A percentile compares a stretch with the other conserved stretches of the same genome.
phyloP scores from a whole-genome alignment of 2,113 vertebrate genomes.

The Kobus ellipsiprymnus region DNA sequence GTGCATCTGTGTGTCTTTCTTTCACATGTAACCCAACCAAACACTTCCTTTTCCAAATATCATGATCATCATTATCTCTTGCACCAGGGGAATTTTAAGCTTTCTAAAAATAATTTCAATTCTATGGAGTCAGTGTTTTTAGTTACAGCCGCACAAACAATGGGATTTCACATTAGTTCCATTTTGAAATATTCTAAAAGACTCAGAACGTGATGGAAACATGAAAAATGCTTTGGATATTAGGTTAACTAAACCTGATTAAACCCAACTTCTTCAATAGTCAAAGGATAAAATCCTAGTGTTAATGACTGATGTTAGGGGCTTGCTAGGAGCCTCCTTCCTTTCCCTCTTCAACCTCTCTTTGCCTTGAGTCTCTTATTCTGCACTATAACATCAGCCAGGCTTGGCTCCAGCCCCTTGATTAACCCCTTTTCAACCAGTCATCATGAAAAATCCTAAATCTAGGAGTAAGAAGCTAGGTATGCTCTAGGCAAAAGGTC shows the following conservation, averaged over 20 bases:
- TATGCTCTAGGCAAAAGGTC: background rate
- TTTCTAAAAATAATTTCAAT: constrained; percentile 52
- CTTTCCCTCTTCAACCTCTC: background rate
- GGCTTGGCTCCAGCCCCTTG: background rate
- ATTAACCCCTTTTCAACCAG: background rate
- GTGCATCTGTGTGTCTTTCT: background rate
- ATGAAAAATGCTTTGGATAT: constrained; percentile 4
- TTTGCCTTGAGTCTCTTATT: background rate
- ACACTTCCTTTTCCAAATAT: constrained; percentile 54
- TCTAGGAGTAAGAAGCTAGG: background rate
- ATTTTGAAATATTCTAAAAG: background rate
- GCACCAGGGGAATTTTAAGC: constrained; percentile 35
- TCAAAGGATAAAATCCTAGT: background rate
- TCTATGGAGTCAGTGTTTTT: constrained; percentile 36
- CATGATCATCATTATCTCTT: constrained; percentile 34
- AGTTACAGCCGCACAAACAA: constrained; percentile 53
- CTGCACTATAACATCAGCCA: too few species aligned
- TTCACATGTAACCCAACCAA: background rate
- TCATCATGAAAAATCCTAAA: background rate
- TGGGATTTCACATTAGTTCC: background rate
- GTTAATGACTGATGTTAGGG: background rate
- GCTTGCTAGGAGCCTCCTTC: background rate
- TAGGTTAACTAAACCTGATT: background rate
- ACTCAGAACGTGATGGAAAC: background rate
- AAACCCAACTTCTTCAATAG: background rate